Evolutionary conservation across 2,113 vertebrate species (phyloP).

Genomic region (Pholis gunnellus): DNA sequence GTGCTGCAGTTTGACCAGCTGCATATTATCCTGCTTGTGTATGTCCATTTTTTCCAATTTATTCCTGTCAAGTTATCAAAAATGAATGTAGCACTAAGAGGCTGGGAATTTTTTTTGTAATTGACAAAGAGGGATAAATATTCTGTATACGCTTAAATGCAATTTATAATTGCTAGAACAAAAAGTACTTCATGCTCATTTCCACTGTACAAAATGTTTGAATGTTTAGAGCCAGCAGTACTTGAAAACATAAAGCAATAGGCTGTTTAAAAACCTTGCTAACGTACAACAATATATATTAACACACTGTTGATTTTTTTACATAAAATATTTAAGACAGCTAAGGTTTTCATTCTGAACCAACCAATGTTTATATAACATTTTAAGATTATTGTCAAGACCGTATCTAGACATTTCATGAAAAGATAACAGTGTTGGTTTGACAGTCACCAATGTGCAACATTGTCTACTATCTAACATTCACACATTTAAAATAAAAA

Average conservation of each 20-base stretch:
- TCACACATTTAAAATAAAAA: conserved; percentile 36
- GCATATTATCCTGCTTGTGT: conserved; percentile 1
- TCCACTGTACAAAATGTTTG: conserved; percentile 70
- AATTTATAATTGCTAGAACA: conserved; percentile 48
- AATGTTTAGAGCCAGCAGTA: conserved; percentile 67
- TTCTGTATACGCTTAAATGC: conserved; percentile 41
- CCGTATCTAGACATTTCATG: conserved; percentile 58
- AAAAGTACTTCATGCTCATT: conserved; percentile 67
- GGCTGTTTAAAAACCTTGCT: conserved; percentile 64
- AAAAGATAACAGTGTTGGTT: conserved; percentile 71
- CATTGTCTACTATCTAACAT: conserved; percentile 56
- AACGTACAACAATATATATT: conserved; percentile 64
- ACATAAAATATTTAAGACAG: conserved; percentile 75
- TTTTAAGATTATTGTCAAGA: conserved; percentile 57
- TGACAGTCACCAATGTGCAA: conserved; percentile 69
- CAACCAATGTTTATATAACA: conserved; percentile 69
- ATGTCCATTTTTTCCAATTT: conserved; percentile 12
- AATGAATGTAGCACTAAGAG: conserved; percentile 12
- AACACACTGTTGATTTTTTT: conserved; percentile 33
- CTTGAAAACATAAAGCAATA: conserved; percentile 70
- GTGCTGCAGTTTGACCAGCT: conserved; percentile 15
- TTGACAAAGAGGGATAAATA: conserved; percentile 42
- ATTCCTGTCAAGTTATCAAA: conserved; percentile 32
- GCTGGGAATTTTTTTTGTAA: conserved; percentile 11
- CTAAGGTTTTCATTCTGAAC: conserved; percentile 69